These are phyloP conservation scores for Choristoneura fumiferana DNA, from an alignment of 1,140 invertebrate genomes.

Conservation along the genomic window DNA sequence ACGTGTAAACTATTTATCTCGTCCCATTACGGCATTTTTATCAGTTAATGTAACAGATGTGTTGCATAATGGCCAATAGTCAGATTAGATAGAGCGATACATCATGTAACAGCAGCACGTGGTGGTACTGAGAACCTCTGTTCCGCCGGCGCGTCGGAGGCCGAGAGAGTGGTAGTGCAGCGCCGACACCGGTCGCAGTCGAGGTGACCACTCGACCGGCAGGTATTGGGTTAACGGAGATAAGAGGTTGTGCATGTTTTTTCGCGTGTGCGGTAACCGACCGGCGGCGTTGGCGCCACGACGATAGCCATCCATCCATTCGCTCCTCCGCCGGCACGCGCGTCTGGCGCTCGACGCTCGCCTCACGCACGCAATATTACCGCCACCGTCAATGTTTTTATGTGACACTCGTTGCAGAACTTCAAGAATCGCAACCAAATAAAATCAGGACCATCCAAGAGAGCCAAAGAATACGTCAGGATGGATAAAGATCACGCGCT, in stretches of 20 bases:
- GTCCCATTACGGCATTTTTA: constrained; percentile 9
- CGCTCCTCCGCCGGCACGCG: constrained; percentile 62
- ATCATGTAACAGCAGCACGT: constrained; percentile 18
- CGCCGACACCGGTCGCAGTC: constrained; percentile 29
- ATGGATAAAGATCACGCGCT: constrained; percentile 83
- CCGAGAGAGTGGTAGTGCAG: neutral
- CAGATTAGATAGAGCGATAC: constrained; percentile 7
- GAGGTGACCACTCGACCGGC: constrained; percentile 33
- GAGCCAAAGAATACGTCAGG: constrained; percentile 20
- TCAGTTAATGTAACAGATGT: constrained; percentile 1
- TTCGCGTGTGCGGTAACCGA: constrained; percentile 58
- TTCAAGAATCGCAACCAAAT: constrained; percentile 26
- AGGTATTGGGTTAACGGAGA: constrained; percentile 48
- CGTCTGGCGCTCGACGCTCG: constrained; percentile 44
- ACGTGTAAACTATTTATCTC: too few relatives aligned
- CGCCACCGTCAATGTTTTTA: constrained; percentile 52
- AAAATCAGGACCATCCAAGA: constrained; percentile 12
- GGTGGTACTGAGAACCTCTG: constrained; percentile 18
- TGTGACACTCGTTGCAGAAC: constrained; percentile 52
- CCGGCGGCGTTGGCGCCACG: constrained; percentile 50
- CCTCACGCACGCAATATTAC: constrained; percentile 37
- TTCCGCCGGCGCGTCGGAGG: constrained; percentile 15
- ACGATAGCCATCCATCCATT: constrained; percentile 54
- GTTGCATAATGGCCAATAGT: neutral
- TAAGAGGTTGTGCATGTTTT: constrained; percentile 52